These are phyloP conservation scores for Varecia variegata DNA, from an alignment of 2,797 vertebrate genomes.

Conservation along the genomic window DNA sequence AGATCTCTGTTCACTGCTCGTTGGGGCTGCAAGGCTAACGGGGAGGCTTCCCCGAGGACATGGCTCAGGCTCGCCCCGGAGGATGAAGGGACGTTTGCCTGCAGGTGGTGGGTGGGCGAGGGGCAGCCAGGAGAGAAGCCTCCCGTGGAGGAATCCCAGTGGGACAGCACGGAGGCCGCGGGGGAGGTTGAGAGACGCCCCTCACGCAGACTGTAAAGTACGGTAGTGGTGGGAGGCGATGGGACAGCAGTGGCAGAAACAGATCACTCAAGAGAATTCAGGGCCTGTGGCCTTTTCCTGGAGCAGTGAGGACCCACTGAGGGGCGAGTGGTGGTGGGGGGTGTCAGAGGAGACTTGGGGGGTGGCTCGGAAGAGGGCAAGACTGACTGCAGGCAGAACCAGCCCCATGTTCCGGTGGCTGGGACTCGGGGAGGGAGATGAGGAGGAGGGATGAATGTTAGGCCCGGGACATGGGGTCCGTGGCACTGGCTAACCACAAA, in stretches of 20 bases:
- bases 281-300: not conserved
- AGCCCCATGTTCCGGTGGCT: not conserved
- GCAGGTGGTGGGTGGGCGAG: not conserved
- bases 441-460: rapidly evolving
- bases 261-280: not conserved
- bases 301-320: not conserved
- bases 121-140: not conserved
- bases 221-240: rapidly evolving
- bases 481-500: not conserved
- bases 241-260: not conserved
- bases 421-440: not conserved
- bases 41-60: not conserved
- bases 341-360: not conserved
- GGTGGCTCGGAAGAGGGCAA: not conserved
- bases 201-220: not conserved
- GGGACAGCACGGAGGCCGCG: rapidly evolving
- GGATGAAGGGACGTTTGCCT: not conserved
- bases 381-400: not conserved
- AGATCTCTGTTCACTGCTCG: not conserved
- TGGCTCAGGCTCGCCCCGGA: not conserved
- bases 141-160: not conserved
- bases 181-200: not conserved
- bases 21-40: not conserved
- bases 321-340: not conserved
- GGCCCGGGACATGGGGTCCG: not conserved